Base-by-base conservation (phyloP, 1,140 invertebrate species). In the Hycleus cichorii region DNA sequence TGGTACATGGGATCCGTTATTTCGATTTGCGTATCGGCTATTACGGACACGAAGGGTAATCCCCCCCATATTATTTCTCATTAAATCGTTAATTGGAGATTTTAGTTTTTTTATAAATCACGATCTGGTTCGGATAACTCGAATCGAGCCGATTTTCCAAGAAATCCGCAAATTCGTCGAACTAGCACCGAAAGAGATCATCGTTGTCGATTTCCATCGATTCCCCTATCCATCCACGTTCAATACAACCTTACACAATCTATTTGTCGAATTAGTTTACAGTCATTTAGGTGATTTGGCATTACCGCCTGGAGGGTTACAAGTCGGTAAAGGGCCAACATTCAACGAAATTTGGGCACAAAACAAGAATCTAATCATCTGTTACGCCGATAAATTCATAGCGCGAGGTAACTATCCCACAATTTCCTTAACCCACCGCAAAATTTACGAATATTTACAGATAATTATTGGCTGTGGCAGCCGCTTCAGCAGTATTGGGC, bases 1-100 rank as follows among this genome's bases (percentile, higher is more conserved):
- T 91, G 7, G 81, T 88, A 0, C 84, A 89, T 66, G 88, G 89
- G 24, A 83, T 89, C 66, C 77, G 89, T 64, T 90, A 89, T 68
- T 74, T 91, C 12, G 89, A 91, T 72, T 78, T 91, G 24, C 82
- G 88, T 56, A 76, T 87, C 49, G 83, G 84, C 64, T 83, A 84
- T 70, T 73, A 72, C 52, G 63, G 59, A 52, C 49, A 59, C 39
- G 66, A 68, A 45, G 63, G 63, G 64, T 66, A 52, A 38, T 42
- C 43, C 8, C 27, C 24, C 10, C 25, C 18, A 11, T 40, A 45
- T 44, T 39, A 39, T 39, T 6, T 39, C 6, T 10, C 39, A 39
- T 39, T 18, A 18, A 39, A 42, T 50, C 11, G 9, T 2, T 26
- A 45, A 52, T 6, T 44, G 1, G 3, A 2, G 9, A 32, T 73